Evolutionary conservation across 2,113 vertebrate species (phyloP), one percentile per base, ranked within the genome.

Genomic region (Pseudorasbora parva): DNA sequence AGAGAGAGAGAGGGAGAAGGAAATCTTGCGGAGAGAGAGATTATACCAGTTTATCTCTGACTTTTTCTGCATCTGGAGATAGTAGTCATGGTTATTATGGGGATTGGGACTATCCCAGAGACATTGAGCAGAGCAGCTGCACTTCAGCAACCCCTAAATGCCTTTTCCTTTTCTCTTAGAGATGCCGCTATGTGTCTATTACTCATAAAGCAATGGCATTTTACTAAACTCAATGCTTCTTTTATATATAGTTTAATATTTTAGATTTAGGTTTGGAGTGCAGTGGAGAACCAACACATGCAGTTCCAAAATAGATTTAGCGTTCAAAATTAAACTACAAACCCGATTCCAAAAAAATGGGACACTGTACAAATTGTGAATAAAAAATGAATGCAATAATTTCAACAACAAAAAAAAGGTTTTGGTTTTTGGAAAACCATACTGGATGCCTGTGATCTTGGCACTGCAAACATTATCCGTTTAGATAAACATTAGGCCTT

Each of bases 31-130:
- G 59, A 66, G 33, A 54, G 78, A 69, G 64, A 68, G 64, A 81
- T 81, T 81, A 81, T 69, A 30, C 7, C 64, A 81, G 78, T 69
- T 81, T 51, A 81, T 81, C 78, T 81, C 62, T 69, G 78, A 69
- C 62, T 69, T 69, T 56, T 54, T 69, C 47, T 2, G 2, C 78
- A 68, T 56, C 9, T 56, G 78, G 64, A 69, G 64, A 81, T 81
- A 41, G 62, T 21, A 51, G 47, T 69, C 78, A n/a, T 68, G 49
- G 78, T 54, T 81, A 41, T 81, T 69, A 81, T 81, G 78, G 47
- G 64, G 64, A 68, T 69, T 81, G 62, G 47, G 64, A 41, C 60
- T 23, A 17, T 81, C 62, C 64, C 78, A 81, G 17, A 64, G 23
- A 62, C 43, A 59, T 15, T 57, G 54, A 41, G 74, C 17, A 41